Evolutionary conservation across 2,888 invertebrate species (phyloP), one percentile per base, ranked within the genome.

Genomic region (Portevinia maculata): DNA sequence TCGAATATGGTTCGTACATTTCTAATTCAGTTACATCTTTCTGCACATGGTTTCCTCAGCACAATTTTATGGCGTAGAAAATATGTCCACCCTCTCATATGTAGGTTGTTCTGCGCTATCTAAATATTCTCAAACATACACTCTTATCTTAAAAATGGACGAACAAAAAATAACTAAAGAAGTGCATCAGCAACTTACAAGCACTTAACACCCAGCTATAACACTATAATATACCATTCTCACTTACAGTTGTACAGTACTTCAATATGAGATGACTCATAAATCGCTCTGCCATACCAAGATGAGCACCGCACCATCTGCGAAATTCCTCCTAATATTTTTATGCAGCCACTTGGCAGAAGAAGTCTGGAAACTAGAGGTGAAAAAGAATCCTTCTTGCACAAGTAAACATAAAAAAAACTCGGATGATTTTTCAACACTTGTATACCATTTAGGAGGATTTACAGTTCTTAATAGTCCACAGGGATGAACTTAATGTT

Each of bases 211-310:
- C 75, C 50, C 59, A 57, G 57, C 69, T 70, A 81, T 75, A 75
- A 53, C 65, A 75, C 65, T 75, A 70, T n/a, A 75, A 39, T 53
- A 65, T 60, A 69, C 46, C 44, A 28, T 37, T 28, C 55, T 34
- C 55, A 55, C 55, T 57, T 69, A 57, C 46, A 57, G 13, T 39
- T 74, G 34, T 65, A 41, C 37, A 60, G 30, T 39, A 76, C 64
- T 78, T 52, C 59, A 75, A 60, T 81, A 81, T 81, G 81, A 81
- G 75, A 65, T 70, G 75, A 81, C 70, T 81, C 81, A 81, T 81
- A 81, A 75, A 75, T 81, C 75, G 60, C 46, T 70, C 59, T 75
- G 81, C 70, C 65, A 53, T 52, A 71, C 17, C 46, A 65, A 60
- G 64, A 65, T 69, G 21, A 69, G 57, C 44, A 55, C 44, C 64